Conservation (phyloP, 2,113 vertebrate species). For the Semnornis frantzii region DNA sequence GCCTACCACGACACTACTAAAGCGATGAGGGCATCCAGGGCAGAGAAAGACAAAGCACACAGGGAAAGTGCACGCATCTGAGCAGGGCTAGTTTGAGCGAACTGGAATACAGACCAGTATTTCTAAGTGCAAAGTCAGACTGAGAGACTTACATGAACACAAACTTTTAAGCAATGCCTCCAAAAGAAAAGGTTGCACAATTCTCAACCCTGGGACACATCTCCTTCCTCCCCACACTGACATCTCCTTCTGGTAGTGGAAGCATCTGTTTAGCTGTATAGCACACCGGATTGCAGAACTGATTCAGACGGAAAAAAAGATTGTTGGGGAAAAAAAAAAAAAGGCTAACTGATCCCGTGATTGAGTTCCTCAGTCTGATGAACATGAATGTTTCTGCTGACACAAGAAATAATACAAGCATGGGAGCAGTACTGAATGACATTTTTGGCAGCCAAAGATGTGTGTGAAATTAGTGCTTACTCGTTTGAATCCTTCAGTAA, state of each 20-base stretch:
- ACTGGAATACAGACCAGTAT: background rate
- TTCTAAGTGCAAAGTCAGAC: background rate
- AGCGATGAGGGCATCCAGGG: background rate
- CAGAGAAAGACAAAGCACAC: background rate
- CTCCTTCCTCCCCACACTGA: background rate
- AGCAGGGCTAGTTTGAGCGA: background rate
- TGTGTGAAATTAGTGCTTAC: background rate
- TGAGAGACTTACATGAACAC: background rate
- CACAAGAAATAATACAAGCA: conserved; percentile 9
- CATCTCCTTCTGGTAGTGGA: background rate
- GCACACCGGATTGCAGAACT: background rate
- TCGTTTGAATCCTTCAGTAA: background rate
- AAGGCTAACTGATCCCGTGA: background rate
- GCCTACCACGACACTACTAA: no score
- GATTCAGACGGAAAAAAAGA: background rate
- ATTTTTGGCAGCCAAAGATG: background rate
- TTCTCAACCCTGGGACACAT: background rate
- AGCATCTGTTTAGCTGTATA: background rate
- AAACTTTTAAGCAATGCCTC: background rate
- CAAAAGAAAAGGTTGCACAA: background rate
- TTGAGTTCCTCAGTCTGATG: background rate
- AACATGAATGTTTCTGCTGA: conserved; percentile 53
- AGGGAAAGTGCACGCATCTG: background rate
- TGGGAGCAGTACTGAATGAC: conserved; percentile 7
- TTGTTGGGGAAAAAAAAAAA: rapidly evolving